Conservation (phyloP, 2,113 vertebrate species). For the Menura novaehollandiae region DNA sequence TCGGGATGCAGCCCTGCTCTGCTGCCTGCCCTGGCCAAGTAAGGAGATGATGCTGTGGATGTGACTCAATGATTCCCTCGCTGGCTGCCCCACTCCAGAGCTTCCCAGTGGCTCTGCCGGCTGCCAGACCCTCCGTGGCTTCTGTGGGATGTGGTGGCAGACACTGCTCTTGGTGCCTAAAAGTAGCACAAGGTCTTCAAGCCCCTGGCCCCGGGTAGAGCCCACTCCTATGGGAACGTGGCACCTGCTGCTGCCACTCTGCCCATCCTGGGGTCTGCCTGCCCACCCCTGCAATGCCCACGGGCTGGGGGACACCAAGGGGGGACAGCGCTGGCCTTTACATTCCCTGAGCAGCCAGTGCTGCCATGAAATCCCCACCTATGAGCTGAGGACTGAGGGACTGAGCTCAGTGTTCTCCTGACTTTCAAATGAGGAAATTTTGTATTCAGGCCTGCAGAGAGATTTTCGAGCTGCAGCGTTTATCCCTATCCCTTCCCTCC, state of each 20-base stretch:
- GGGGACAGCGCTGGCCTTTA: rapidly evolving
- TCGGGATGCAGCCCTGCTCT: neutral
- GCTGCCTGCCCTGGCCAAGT: neutral
- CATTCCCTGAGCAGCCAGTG: neutral
- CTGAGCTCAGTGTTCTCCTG: rapidly evolving
- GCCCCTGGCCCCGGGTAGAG: neutral
- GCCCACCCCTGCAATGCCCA: neutral
- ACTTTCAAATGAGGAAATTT: neutral
- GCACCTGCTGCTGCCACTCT: neutral
- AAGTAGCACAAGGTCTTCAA: neutral
- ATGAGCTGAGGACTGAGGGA: neutral
- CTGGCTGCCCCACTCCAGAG: neutral
- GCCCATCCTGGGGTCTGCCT: neutral
- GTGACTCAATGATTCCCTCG: rapidly evolving
- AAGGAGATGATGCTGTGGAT: neutral
- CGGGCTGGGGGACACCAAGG: neutral
- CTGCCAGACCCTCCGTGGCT: rapidly evolving
- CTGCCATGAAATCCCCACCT: neutral
- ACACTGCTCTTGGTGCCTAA: neutral
- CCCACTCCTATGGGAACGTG: rapidly evolving
- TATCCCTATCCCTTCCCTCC: neutral
- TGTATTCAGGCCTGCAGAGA: neutral
- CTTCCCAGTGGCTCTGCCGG: neutral
- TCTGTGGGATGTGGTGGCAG: neutral
- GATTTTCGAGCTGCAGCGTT: no score